These are phyloP conservation scores for Oscheius myriophilus DNA, from an alignment of 2,888 invertebrate species.

Conservation along the genomic window DNA sequence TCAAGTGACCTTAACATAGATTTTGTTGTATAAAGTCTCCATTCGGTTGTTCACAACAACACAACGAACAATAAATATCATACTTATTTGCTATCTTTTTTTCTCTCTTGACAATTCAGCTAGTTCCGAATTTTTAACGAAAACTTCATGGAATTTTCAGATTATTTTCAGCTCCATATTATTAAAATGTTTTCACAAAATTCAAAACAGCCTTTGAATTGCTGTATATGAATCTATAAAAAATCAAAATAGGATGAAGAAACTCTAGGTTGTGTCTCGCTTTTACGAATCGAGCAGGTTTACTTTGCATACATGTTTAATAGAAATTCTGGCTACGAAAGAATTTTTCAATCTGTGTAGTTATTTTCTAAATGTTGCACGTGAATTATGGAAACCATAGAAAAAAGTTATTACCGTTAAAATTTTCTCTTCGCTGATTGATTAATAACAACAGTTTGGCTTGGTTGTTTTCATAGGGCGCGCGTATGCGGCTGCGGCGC, in stretches of 20 bases:
- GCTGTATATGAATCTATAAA: neutral
- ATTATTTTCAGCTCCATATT: too few species aligned
- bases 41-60: constrained; percentile 13
- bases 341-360: neutral
- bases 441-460: too few species aligned
- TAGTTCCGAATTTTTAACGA: too few species aligned
- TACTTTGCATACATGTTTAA: too few species aligned
- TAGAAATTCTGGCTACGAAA: too few species aligned
- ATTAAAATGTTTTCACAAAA: too few species aligned
- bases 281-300: too few species aligned
- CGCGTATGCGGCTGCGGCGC: constrained; percentile 3
- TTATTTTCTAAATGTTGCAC: neutral
- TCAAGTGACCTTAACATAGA: constrained; percentile 21
- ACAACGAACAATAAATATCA: constrained; percentile 6
- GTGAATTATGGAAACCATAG: neutral
- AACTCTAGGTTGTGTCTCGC: neutral
- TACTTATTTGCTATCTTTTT: too few species aligned
- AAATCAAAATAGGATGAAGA: neutral
- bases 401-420: neutral
- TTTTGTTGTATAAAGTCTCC: neutral
- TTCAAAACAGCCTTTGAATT: too few species aligned
- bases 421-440: too few species aligned
- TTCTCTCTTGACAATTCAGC: too few species aligned
- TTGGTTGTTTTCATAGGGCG: neutral
- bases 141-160: too few species aligned